A percentile compares a stretch with the other conserved stretches of the same genome.
These are phyloP conservation scores for Chymomyza costata DNA, from an alignment of 1,140 invertebrate genomes.

Conservation along the genomic window DNA sequence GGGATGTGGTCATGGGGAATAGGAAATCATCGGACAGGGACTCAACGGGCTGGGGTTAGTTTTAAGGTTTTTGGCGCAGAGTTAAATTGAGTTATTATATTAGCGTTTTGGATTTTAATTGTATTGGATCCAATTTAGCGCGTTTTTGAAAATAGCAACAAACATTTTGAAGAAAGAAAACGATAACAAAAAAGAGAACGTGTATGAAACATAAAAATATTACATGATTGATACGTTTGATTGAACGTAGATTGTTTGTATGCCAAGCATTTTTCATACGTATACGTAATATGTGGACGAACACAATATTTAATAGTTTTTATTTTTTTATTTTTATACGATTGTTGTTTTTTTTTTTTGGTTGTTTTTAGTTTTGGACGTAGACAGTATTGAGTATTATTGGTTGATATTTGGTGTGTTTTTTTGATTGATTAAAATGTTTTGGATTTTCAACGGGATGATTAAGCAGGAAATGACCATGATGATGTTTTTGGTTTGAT, in stretches of 20 bases:
- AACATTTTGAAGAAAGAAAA: slow-evolving; percentile 48
- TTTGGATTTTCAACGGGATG: slow-evolving; percentile 50
- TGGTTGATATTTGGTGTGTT: slow-evolving; percentile 40
- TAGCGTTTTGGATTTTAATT: slow-evolving; percentile 22
- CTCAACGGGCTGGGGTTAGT: slow-evolving; percentile 82
- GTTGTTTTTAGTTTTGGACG: slow-evolving; percentile 61
- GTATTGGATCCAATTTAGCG: slow-evolving; percentile 26
- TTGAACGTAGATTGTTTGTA: slow-evolving; percentile 42
- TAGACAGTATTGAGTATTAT: slow-evolving; percentile 60
- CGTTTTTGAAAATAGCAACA: slow-evolving; percentile 42
- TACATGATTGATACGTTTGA: slow-evolving; percentile 37
- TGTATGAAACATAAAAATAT: slow-evolving; percentile 52
- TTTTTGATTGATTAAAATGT: slow-evolving; percentile 24
- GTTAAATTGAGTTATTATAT: slow-evolving; percentile 32
- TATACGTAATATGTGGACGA: slow-evolving; percentile 50
- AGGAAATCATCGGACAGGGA: slow-evolving; percentile 96
- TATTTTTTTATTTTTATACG: slow-evolving; percentile 20
- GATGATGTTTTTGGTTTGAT: slow-evolving; percentile 60
- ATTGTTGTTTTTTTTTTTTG: slow-evolving; percentile 40
- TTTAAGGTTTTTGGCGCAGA: slow-evolving; percentile 34
- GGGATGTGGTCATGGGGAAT: slow-evolving; percentile 95
- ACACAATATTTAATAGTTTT: slow-evolving; percentile 49
- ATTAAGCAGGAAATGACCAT: slow-evolving; percentile 75
- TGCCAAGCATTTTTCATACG: slow-evolving; percentile 59
- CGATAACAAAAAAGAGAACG: slow-evolving; percentile 62